These are phyloP conservation scores for Serilophus lunatus DNA, from an alignment of 2,113 vertebrate species.

Conservation along the genomic window DNA sequence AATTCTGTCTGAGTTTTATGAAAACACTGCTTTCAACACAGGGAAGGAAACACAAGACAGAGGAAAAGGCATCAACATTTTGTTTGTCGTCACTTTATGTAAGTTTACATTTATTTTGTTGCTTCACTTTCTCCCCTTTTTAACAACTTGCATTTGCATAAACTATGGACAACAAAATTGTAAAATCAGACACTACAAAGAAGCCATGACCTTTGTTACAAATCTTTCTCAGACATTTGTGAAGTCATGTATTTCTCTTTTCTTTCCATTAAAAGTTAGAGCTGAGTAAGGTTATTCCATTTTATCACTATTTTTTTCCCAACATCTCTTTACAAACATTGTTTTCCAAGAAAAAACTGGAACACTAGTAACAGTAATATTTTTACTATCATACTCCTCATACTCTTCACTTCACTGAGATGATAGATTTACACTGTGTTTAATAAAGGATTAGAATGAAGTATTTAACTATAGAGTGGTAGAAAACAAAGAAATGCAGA, in stretches of 20 bases:
- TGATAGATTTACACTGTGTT: background rate
- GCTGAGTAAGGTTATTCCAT: background rate
- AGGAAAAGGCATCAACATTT: conserved; percentile 63
- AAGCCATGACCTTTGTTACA: background rate
- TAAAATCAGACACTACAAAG: background rate
- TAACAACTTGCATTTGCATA: background rate
- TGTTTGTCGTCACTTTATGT: conserved; percentile 60
- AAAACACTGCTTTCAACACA: conserved; percentile 77
- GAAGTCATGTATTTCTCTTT: background rate
- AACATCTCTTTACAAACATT: background rate
- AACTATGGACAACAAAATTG: background rate
- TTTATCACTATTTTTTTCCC: background rate
- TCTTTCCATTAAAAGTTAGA: background rate
- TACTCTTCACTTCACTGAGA: background rate
- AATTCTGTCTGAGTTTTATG: conserved; percentile 78
- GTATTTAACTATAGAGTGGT: background rate
- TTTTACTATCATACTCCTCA: background rate
- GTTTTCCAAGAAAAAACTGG: background rate
- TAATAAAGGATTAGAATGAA: background rate
- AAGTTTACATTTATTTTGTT: conserved; percentile 39
- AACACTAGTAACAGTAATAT: background rate
- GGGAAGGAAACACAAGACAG: conserved; percentile 59
- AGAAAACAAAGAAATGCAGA: background rate
- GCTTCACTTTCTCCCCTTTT: conserved; percentile 11
- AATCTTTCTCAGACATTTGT: background rate